Conservation (phyloP, 2,113 vertebrate species). For the Gavialis gangeticus region DNA sequence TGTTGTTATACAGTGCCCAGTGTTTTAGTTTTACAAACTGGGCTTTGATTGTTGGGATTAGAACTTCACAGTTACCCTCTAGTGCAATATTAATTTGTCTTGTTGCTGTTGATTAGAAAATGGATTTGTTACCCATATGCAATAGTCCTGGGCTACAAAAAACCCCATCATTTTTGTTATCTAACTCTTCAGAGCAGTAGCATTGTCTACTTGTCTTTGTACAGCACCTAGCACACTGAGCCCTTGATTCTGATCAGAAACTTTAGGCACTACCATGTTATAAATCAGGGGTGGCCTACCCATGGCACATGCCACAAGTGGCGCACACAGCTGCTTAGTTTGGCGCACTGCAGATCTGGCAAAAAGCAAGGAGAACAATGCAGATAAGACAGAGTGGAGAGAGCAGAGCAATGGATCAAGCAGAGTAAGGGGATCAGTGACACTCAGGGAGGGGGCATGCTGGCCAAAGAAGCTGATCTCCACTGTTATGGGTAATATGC, state of each 20-base stretch:
- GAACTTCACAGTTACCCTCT: constrained; percentile 51
- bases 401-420: no score
- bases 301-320: no score
- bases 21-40: background rate
- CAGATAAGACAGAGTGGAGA: no score
- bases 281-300: no score
- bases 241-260: no score
- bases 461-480: background rate
- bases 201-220: background rate
- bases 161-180: background rate
- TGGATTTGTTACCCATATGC: background rate
- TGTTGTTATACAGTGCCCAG: background rate
- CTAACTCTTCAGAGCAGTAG: constrained; percentile 7
- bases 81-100: constrained; percentile 27
- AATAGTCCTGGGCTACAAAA: background rate
- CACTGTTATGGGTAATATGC: background rate
- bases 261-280: no score
- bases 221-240: no score
- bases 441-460: no score
- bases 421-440: no score
- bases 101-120: constrained; percentile 34
- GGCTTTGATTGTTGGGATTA: constrained; percentile 22
- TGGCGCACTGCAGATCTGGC: no score
- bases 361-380: no score
- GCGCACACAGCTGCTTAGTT: no score